Conservation (phyloP, 2,797 vertebrate genomes). For the Vespertilio murinus region DNA sequence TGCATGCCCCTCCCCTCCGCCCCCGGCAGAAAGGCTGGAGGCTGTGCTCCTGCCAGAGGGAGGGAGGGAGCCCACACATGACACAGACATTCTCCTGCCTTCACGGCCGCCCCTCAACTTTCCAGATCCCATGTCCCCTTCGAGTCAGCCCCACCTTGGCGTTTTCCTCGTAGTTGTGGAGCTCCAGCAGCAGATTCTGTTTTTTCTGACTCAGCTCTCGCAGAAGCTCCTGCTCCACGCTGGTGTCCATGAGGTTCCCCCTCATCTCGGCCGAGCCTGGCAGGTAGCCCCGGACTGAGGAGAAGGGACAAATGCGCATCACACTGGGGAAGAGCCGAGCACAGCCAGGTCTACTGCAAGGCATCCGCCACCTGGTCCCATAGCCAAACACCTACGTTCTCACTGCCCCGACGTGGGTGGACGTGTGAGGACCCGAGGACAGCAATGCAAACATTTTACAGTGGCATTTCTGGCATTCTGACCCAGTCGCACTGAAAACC, state of each 20-base stretch:
- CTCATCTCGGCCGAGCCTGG: conserved; percentile 92
- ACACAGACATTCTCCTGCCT: not conserved
- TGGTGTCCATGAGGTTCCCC: conserved; percentile 94
- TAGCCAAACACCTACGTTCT: not conserved
- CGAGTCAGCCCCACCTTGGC: conserved; percentile 86
- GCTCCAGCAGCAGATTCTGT: conserved; percentile 95
- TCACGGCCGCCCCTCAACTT: not conserved
- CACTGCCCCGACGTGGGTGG: not conserved
- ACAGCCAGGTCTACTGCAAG: not conserved
- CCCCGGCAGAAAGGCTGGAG: not conserved
- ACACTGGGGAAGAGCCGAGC: not conserved
- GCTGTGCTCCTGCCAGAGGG: accelerated
- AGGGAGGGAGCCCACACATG: accelerated
- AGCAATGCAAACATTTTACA: not conserved
- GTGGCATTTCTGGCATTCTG: not conserved
- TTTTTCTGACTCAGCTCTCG: conserved; percentile 96
- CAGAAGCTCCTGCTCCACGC: conserved; percentile 93
- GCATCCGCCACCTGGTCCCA: not conserved
- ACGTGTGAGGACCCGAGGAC: not conserved
- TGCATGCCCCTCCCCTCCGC: not conserved
- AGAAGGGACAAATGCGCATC: not conserved
- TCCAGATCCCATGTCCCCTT: not conserved
- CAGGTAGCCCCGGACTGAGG: conserved; percentile 94
- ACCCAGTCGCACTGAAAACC: not conserved
- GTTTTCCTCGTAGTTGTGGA: conserved; percentile 96